Conservation (phyloP, 1,140 invertebrate genomes). For the Hydropsyche tenuis region DNA sequence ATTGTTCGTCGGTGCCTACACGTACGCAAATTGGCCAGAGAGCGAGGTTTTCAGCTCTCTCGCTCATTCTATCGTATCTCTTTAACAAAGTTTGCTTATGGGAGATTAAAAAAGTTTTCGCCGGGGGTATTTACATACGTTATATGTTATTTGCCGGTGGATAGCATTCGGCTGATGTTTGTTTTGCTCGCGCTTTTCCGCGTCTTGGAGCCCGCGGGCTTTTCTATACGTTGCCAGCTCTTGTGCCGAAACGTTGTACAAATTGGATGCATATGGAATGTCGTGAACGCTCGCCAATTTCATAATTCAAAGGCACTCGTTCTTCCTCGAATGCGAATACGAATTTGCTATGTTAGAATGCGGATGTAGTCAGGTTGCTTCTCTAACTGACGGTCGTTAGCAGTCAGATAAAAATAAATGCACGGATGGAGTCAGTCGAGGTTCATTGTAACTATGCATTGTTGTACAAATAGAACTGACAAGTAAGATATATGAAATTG, state of each 20-base stretch:
- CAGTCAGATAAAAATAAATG: too few species aligned
- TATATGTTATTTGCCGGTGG: slow-evolving; percentile 28
- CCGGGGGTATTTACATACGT: slow-evolving; percentile 31
- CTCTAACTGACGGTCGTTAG: too few species aligned
- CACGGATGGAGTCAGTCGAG: too few species aligned
- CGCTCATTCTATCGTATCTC: slow-evolving; percentile 16
- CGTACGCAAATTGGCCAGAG: too few species aligned
- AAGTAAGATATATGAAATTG: too few species aligned
- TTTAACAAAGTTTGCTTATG: slow-evolving; percentile 33
- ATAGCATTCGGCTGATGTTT: slow-evolving; percentile 26
- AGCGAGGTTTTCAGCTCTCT: too few species aligned
- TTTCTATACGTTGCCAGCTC: not conserved
- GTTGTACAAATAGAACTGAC: too few species aligned
- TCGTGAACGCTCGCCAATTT: slow-evolving; percentile 21
- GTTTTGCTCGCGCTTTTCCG: slow-evolving; percentile 9
- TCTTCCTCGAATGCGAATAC: too few species aligned
- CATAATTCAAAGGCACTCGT: slow-evolving; percentile 20
- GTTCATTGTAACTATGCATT: too few species aligned
- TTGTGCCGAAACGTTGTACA: slow-evolving; percentile 6
- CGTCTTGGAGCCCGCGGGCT: slow-evolving; percentile 18
- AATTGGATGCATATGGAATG: slow-evolving; percentile 36
- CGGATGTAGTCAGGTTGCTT: too few species aligned
- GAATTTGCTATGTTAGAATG: too few species aligned
- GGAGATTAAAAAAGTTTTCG: slow-evolving; percentile 35
- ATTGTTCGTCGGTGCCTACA: too few species aligned